Percentiles rank a stretch among this genome's conserved stretches.
Evolutionary conservation across 37 sponge, comb jelly and placozoan genomes (phyloP).

Genomic region (Tethya wilhelma): DNA sequence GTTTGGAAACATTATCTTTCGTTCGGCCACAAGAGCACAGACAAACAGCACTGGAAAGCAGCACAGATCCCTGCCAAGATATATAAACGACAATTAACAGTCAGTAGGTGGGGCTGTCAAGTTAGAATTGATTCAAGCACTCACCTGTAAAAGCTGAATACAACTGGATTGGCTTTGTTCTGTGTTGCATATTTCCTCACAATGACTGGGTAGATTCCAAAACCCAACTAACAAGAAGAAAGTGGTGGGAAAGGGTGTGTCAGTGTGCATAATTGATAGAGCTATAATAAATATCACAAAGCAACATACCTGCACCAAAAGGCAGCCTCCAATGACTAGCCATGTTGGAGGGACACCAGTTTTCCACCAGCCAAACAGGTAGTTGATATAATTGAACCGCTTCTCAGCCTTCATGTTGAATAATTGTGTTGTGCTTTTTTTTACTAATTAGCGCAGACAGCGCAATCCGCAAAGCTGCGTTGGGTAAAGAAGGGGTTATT

Average conservation of each 20-base stretch:
- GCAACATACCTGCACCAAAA: slow-evolving; percentile 59
- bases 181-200: slow-evolving; percentile 61
- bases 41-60: slow-evolving; percentile 70
- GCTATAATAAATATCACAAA: neutral
- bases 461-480: no score
- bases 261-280: neutral
- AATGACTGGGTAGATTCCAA: slow-evolving; percentile 73
- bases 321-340: slow-evolving; percentile 46
- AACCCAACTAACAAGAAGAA: slow-evolving; percentile 51
- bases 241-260: neutral
- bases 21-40: slow-evolving; percentile 72
- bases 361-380: neutral
- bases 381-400: neutral
- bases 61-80: slow-evolving; percentile 34
- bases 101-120: neutral
- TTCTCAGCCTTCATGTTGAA: no score
- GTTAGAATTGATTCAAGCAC: neutral
- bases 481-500: no score
- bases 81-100: neutral
- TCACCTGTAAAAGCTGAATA: slow-evolving; percentile 75
- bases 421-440: no score
- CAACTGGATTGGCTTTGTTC: slow-evolving; percentile 49
- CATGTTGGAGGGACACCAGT: slow-evolving; percentile 49
- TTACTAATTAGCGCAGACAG: no score
- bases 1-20: slow-evolving; percentile 45